A percentile compares a stretch with the other conserved stretches of the same genome.
Evolutionary conservation across 2,113 vertebrate species (phyloP).

Genomic region (Toxotes chatareus): DNA sequence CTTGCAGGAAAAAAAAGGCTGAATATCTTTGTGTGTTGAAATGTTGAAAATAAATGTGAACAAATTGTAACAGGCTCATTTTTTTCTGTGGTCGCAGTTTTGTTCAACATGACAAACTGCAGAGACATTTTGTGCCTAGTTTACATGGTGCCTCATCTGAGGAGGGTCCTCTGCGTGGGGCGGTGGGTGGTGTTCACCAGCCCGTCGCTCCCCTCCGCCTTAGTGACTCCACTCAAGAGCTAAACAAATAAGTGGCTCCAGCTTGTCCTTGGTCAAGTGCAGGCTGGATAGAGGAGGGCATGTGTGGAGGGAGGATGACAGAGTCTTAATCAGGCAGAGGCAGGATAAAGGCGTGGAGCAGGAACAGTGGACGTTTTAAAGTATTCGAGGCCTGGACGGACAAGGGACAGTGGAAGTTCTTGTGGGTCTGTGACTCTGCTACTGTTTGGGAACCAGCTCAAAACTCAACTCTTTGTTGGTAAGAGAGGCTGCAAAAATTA

Average conservation of each 20-base stretch:
- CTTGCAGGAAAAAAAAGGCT: neutral
- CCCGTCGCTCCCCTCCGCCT: slow-evolving; percentile 51
- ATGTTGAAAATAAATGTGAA: no score
- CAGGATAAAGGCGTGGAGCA: neutral
- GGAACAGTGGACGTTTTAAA: neutral
- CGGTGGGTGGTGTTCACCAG: slow-evolving; percentile 32
- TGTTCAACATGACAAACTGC: neutral
- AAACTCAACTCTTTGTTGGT: slow-evolving; percentile 4
- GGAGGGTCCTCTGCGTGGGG: slow-evolving; percentile 2
- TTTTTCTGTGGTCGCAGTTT: neutral
- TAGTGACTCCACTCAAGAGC: slow-evolving; percentile 72
- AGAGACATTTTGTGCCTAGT: neutral
- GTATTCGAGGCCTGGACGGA: neutral
- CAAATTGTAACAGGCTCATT: no score
- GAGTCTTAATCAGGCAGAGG: neutral
- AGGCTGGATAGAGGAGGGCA: slow-evolving; percentile 19
- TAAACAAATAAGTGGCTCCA: slow-evolving; percentile 82
- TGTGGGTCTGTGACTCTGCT: neutral
- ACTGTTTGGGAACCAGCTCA: slow-evolving; percentile 1
- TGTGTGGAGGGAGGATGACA: neutral
- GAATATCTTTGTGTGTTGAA: neutral
- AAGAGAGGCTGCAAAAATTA: neutral
- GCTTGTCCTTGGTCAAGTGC: slow-evolving; percentile 76
- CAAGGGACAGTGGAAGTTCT: neutral
- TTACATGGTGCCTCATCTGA: neutral